These are phyloP conservation scores for Hydropotes inermis DNA, from an alignment of 2,113 vertebrate genomes.

Conservation along the genomic window DNA sequence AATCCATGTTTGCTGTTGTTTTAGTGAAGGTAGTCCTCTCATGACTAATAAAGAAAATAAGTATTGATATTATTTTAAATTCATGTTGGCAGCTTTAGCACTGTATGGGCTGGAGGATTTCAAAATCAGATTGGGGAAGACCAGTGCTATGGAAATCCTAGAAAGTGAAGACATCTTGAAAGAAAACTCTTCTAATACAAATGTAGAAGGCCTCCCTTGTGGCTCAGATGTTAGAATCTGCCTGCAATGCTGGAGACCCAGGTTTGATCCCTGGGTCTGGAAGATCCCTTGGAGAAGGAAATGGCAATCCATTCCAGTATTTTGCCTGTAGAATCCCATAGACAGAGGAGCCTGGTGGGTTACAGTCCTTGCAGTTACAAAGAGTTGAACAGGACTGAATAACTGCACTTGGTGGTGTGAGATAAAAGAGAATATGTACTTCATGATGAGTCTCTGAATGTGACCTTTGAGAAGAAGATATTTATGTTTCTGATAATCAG, in stretches of 20 bases:
- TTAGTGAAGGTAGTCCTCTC: background rate
- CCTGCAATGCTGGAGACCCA: background rate
- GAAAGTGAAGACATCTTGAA: background rate
- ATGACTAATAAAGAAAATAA: background rate
- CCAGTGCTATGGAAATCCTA: background rate
- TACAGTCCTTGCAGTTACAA: background rate
- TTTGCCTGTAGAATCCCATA: background rate
- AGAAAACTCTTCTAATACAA: background rate
- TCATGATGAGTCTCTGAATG: background rate
- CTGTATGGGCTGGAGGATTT: background rate
- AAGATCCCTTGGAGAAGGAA: background rate
- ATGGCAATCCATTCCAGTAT: background rate
- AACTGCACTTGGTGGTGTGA: background rate
- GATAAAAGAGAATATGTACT: accelerated
- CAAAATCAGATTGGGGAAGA: background rate
- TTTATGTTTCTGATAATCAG: background rate
- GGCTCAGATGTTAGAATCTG: background rate
- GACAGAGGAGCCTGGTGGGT: background rate
- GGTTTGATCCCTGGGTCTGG: background rate
- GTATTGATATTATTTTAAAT: background rate
- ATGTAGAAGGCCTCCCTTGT: background rate
- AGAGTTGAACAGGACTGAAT: background rate
- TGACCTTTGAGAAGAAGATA: background rate
- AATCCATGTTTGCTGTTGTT: background rate
- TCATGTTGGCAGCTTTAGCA: background rate